phyloP scores from a whole-genome alignment of 2,113 vertebrate genomes.

The Burhinus bistriatus region DNA sequence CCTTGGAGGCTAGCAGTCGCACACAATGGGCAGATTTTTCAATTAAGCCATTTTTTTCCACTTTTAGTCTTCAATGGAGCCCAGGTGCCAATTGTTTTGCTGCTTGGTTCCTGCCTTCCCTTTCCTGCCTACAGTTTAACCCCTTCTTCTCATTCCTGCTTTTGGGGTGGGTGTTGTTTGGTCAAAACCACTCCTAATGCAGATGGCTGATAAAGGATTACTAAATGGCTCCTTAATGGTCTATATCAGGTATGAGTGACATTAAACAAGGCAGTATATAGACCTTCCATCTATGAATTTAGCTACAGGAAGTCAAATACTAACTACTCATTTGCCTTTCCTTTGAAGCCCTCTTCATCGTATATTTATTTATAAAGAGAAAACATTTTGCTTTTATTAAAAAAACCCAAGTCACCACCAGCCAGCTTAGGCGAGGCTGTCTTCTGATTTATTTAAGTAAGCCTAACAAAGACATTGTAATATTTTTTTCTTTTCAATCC shows the following conservation, averaged over 20 bases:
- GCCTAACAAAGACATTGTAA: neutral
- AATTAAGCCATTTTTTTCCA: constrained; percentile 17
- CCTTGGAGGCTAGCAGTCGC: neutral
- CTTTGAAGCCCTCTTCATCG: neutral
- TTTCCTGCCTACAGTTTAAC: constrained; percentile 38
- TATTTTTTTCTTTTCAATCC: neutral
- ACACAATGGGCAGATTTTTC: constrained; percentile 55
- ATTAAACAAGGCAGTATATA: neutral
- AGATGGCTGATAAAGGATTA: neutral
- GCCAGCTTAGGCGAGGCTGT: neutral
- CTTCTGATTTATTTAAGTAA: neutral
- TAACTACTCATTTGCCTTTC: neutral
- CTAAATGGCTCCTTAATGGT: neutral
- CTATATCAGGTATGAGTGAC: neutral
- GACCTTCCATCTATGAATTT: neutral
- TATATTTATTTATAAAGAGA: neutral
- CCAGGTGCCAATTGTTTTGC: constrained; percentile 58
- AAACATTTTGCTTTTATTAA: neutral
- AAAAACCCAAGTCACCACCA: neutral
- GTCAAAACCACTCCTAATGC: neutral
- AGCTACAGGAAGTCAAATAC: neutral
- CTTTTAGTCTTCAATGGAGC: constrained; percentile 41
- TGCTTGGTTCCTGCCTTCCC: constrained; percentile 17
- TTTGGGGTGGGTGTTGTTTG: neutral
- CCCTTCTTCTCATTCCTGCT: neutral